Conservation (phyloP, 1,140 invertebrate species). For the Drosophila repleta region DNA sequence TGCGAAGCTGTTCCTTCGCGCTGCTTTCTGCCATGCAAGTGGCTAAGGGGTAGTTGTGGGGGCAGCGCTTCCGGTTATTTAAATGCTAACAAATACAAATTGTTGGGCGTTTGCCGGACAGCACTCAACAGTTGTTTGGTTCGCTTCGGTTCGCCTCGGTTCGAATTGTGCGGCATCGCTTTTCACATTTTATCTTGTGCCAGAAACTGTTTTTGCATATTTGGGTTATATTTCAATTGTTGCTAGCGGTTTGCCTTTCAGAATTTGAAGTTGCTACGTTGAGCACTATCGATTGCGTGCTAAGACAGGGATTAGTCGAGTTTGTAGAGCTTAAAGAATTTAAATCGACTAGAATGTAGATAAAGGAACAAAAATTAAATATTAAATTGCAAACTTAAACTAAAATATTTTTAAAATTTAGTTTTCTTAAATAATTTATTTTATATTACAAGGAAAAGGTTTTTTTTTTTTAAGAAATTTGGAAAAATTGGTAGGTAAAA, state of each 20-base stretch:
- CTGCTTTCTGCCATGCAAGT: slow-evolving; percentile 23
- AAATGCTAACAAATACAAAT: slow-evolving; percentile 79
- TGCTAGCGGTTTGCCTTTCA: background rate
- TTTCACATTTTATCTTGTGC: slow-evolving; percentile 33
- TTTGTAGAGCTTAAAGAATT: no score
- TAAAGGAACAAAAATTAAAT: no score
- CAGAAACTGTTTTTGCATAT: slow-evolving; percentile 53
- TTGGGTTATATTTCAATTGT: slow-evolving; percentile 55
- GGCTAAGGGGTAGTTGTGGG: background rate
- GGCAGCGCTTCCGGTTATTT: slow-evolving; percentile 75
- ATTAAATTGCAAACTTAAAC: no score
- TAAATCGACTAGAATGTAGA: no score
- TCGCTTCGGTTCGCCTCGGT: slow-evolving; percentile 44
- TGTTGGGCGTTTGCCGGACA: slow-evolving; percentile 59
- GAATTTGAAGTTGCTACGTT: background rate
- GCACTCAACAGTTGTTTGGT: slow-evolving; percentile 77
- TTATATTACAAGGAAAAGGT: no score
- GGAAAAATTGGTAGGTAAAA: no score
- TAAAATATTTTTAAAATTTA: no score
- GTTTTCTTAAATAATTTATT: no score
- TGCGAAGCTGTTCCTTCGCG: slow-evolving; percentile 38
- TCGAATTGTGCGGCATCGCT: slow-evolving; percentile 7
- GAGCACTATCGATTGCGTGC: background rate
- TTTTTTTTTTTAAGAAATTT: no score
- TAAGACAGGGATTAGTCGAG: background rate